Percentiles rank a stretch among this genome's conserved stretches.
These are phyloP conservation scores for Theropithecus gelada DNA, from an alignment of 2,113 vertebrate genomes.

Conservation along the genomic window DNA sequence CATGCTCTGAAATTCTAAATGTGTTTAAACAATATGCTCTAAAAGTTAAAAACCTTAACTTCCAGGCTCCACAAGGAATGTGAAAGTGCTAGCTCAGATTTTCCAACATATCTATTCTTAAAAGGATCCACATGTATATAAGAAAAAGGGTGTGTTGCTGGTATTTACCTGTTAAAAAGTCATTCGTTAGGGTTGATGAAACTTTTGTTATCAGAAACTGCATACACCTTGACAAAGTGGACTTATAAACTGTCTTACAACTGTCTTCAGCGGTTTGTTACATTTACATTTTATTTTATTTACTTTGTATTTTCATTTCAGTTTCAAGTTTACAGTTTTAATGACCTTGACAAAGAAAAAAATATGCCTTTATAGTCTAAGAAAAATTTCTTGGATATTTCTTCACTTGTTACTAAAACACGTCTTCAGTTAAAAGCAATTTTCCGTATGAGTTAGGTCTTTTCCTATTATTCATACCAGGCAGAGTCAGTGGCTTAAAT, in stretches of 20 bases:
- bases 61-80: neutral
- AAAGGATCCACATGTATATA: neutral
- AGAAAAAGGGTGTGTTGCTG: neutral
- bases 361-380: neutral
- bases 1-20: neutral
- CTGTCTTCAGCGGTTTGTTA: neutral
- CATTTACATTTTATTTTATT: neutral
- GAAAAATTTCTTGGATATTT: neutral
- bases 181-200: neutral
- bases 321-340: slow-evolving; percentile 11
- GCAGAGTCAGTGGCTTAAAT: neutral
- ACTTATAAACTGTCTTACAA: neutral
- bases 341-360: neutral
- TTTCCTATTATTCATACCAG: neutral
- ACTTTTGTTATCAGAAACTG: neutral
- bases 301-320: neutral
- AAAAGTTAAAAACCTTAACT: slow-evolving; percentile 2
- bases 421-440: neutral
- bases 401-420: neutral
- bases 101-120: neutral
- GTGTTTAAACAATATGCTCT: neutral
- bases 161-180: neutral
- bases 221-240: neutral
- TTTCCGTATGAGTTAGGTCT: neutral
- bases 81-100: neutral